A percentile compares a stretch with the other conserved stretches of the same genome.
Conservation (phyloP, 2,113 vertebrate genomes). For the Amblyornis subalaris region DNA sequence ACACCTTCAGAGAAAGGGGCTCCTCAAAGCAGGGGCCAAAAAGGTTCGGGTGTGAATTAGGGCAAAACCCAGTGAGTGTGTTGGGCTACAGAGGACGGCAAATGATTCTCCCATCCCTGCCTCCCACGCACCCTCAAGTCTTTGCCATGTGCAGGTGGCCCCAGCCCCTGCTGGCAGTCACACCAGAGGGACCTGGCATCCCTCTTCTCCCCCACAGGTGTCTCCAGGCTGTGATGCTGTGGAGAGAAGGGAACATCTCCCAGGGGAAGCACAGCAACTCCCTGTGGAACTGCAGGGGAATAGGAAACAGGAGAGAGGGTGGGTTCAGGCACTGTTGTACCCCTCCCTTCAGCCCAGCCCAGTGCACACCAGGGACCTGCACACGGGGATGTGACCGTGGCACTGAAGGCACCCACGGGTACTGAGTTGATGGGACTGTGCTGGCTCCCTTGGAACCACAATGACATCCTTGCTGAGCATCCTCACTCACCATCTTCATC, state of each 20-base stretch:
- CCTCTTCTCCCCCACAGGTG: not conserved
- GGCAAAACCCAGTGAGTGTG: not conserved
- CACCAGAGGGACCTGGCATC: not conserved
- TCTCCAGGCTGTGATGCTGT: not conserved
- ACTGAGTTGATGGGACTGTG: not conserved
- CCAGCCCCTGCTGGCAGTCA: not conserved
- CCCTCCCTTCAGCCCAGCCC: not conserved
- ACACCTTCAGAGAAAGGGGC: not conserved
- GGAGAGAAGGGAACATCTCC: not conserved
- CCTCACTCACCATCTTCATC: constrained; percentile 89
- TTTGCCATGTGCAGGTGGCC: fast-evolving
- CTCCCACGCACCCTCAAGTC: not conserved
- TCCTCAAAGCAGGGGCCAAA: not conserved
- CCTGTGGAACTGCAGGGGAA: not conserved
- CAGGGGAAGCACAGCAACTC: not conserved
- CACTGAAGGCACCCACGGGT: fast-evolving
- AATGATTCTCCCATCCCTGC: not conserved
- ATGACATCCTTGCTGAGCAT: not conserved
- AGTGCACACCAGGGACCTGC: not conserved
- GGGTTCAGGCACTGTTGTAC: not conserved
- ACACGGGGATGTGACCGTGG: fast-evolving
- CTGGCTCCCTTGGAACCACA: not conserved
- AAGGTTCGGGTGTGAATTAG: not conserved
- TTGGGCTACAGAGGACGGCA: not conserved
- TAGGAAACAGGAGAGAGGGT: not conserved